These are phyloP conservation scores for Beroe forskalii DNA, from an alignment of 37 sponge, comb jelly and placozoan species.

Conservation along the genomic window DNA sequence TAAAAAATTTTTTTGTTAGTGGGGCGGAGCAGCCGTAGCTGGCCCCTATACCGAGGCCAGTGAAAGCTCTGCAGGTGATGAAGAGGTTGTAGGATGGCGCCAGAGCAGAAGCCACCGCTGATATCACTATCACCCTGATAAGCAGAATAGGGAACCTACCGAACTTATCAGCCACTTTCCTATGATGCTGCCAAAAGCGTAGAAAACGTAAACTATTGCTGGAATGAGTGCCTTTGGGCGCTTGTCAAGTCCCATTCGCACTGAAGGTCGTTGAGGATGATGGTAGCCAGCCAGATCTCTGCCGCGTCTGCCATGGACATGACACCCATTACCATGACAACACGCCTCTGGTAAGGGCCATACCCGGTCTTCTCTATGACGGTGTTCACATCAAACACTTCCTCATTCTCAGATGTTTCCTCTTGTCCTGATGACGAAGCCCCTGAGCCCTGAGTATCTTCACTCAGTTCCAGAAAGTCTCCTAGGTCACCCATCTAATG, in stretches of 20 bases:
- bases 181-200: conserved; percentile 6
- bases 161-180: conserved; percentile 33
- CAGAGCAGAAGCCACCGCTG: conserved; percentile 33
- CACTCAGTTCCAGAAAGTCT: too few species aligned
- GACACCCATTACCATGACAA: conserved; percentile 52
- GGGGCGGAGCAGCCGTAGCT: conserved; percentile 58
- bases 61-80: neutral
- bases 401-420: too few species aligned
- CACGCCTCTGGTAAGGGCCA: neutral
- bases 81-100: conserved; percentile 23
- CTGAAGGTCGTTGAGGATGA: conserved; percentile 28
- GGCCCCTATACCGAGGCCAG: conserved; percentile 33
- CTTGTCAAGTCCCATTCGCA: conserved; percentile 50
- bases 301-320: conserved; percentile 56
- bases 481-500: too few species aligned
- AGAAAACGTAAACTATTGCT: conserved; percentile 44
- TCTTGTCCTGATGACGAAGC: too few species aligned
- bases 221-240: conserved; percentile 26
- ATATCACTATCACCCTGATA: neutral
- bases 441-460: too few species aligned
- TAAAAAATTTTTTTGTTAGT: too few species aligned
- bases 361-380: conserved; percentile 26
- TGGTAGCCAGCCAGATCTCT: conserved; percentile 30
- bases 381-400: conserved; percentile 34
- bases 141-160: conserved; percentile 17